Evolutionary conservation across 2,113 vertebrate genomes (phyloP), one percentile per base, ranked within the genome.

Genomic region (Columba janthina): DNA sequence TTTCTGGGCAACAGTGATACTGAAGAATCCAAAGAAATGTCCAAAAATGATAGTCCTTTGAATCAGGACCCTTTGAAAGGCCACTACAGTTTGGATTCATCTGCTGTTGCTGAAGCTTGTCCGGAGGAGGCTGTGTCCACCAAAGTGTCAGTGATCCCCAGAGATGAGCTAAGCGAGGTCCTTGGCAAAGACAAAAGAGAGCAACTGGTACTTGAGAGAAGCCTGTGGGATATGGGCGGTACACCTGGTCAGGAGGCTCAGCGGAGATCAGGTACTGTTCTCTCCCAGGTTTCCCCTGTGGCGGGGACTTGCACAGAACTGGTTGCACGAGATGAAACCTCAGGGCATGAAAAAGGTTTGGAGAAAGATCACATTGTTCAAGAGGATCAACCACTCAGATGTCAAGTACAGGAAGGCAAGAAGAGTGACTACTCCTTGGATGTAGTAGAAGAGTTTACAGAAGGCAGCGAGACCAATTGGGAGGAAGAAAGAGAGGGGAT

Each of bases 301-400:
- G 97, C 98, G 36, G 92, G 97, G 86, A 98, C 98, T 69, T 97
- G 97, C 15, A 96, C 98, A 10, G 98, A 99, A 85, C 94, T 98
- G 54, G 97, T 98, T 58, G 97, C 98, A 88, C 98, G 98, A 95
- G 98, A 98, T 64, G 98, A 99, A 93, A 98, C 98, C 46, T 99
- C 98, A 5, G 98, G 98, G 89, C 97, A 97, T 56, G 98, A 98
- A 25, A 98, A 98, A 21, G 70, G 67, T 34, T 76, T 94, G 69
- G 97, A 97, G 65, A 85, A 92, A 50, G 97, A 98, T 90, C 26
- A 77, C 4, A 26, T 97, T 44, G 97, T 98, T 93, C 75, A 97
- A 74, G 96, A 97, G 40, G 84, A 94, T 73, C 96, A 96, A 50
- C 75, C 21, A 32, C 62, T 96, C 9, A 0, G 7, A 36, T 15